A percentile compares a stretch with the other conserved stretches of the same genome.
phyloP scores from a whole-genome alignment of 2,113 vertebrate species.

The Gambusia holbrooki region DNA sequence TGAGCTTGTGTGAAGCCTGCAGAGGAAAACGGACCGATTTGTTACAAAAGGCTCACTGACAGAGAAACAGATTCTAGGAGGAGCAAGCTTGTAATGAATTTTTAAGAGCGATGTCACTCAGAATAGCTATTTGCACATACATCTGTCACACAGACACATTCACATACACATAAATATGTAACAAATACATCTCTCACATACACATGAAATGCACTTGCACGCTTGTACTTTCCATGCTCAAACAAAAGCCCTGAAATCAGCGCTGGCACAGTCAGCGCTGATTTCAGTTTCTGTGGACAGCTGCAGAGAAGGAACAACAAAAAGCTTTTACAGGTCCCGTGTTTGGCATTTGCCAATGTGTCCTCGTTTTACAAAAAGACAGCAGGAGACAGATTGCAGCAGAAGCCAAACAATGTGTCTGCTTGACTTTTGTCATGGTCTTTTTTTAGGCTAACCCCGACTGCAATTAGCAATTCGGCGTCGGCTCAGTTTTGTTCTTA shows the following conservation, averaged over 20 bases:
- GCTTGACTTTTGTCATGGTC: slow-evolving; percentile 42
- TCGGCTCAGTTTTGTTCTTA: slow-evolving; percentile 5
- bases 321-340: slow-evolving; percentile 58
- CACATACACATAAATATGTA: slow-evolving; percentile 21
- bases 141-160: slow-evolving; percentile 21
- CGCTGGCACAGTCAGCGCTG: slow-evolving; percentile 14
- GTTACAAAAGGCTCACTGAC: slow-evolving; percentile 45
- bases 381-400: slow-evolving; percentile 52
- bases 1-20: not conserved
- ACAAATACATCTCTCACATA: slow-evolving; percentile 10
- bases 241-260: not conserved
- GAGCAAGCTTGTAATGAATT: slow-evolving; percentile 49
- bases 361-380: slow-evolving; percentile 60
- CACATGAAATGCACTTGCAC: not conserved
- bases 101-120: slow-evolving; percentile 28
- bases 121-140: slow-evolving; percentile 40
- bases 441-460: slow-evolving; percentile 28
- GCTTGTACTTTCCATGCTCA: not conserved
- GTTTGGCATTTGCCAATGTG: slow-evolving; percentile 50
- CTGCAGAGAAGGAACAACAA: slow-evolving; percentile 50
- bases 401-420: slow-evolving; percentile 50
- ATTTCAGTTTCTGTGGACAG: slow-evolving; percentile 54
- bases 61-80: slow-evolving; percentile 49
- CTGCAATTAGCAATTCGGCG: slow-evolving; percentile 30
- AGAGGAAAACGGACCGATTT: slow-evolving; percentile 38